Evolutionary conservation across 2,888 invertebrate genomes (phyloP).

Genomic region (Ochlodes sylvanus): DNA sequence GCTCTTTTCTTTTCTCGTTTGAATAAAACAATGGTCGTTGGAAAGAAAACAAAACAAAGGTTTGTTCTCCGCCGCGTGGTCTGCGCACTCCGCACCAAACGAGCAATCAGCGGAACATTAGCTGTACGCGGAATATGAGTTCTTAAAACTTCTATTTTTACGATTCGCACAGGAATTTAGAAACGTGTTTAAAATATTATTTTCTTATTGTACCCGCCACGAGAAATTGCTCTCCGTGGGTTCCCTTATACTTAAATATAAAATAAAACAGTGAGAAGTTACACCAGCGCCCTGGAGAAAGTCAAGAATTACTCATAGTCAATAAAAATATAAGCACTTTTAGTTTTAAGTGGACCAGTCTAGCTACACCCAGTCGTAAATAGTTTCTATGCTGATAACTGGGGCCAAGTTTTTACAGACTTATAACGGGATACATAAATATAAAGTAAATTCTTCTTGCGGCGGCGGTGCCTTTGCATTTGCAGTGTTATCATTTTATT

Average conservation of each 20-base stretch:
- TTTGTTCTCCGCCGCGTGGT: slow-evolving; percentile 16
- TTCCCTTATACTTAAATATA: not conserved
- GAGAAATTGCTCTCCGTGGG: not conserved
- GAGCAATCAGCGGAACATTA: slow-evolving; percentile 35
- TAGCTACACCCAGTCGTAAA: no score
- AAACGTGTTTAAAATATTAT: slow-evolving; percentile 6
- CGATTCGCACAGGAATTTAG: slow-evolving; percentile 22
- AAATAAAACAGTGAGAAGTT: not conserved
- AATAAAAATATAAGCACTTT: no score
- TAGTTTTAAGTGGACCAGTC: no score
- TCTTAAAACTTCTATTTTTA: slow-evolving; percentile 28
- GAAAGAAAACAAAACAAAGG: slow-evolving; percentile 26
- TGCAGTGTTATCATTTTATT: no score
- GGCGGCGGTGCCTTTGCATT: no score
- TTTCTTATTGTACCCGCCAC: not conserved
- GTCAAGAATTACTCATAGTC: not conserved
- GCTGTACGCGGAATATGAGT: slow-evolving; percentile 20
- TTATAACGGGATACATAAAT: no score
- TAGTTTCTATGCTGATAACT: no score
- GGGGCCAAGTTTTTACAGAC: no score
- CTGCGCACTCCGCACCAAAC: slow-evolving; percentile 21
- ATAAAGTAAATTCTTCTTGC: no score
- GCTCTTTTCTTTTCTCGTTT: slow-evolving; percentile 25
- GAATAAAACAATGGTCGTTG: slow-evolving; percentile 25
- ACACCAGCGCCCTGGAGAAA: not conserved